A percentile compares a stretch with the other conserved stretches of the same genome.
Evolutionary conservation across 2,797 vertebrate species (phyloP).

Genomic region (Squalus acanthias): DNA sequence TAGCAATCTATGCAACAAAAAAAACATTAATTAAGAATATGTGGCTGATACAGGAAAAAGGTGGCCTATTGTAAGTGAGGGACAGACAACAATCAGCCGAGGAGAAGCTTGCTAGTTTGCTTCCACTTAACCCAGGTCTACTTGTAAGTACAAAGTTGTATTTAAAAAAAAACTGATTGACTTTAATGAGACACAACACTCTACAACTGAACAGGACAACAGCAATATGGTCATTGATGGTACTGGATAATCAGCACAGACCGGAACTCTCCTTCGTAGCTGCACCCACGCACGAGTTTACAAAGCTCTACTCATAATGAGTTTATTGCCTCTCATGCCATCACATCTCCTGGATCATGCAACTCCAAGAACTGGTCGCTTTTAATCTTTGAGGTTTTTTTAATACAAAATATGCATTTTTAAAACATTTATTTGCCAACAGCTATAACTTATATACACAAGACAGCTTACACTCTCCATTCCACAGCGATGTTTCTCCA

Average conservation of each 20-base stretch:
- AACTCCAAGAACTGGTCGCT: not conserved
- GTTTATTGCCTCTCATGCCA: not conserved
- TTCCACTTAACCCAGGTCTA: not conserved
- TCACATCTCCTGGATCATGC: not conserved
- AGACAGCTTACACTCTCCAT: not conserved
- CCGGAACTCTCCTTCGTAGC: not conserved
- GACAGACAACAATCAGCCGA: not conserved
- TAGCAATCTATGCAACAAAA: not conserved
- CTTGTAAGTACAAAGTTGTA: not conserved
- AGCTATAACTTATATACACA: slow-evolving; percentile 25
- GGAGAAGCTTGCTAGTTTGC: not conserved
- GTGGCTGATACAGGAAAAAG: not conserved
- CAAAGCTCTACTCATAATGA: not conserved
- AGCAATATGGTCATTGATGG: not conserved
- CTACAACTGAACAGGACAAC: not conserved
- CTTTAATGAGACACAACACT: slow-evolving; percentile 4
- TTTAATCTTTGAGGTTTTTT: not conserved
- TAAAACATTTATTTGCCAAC: slow-evolving; percentile 22
- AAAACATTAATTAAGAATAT: not conserved
- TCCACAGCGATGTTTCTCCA: slow-evolving; percentile 12
- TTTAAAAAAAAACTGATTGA: not conserved
- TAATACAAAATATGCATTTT: slow-evolving; percentile 25
- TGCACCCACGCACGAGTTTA: not conserved
- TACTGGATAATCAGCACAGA: not conserved
- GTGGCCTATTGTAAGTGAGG: not conserved